Percentiles rank a stretch among this genome's conserved stretches.
Evolutionary conservation across 2,888 invertebrate species (phyloP).

Genomic region (Gerris lacustris): DNA sequence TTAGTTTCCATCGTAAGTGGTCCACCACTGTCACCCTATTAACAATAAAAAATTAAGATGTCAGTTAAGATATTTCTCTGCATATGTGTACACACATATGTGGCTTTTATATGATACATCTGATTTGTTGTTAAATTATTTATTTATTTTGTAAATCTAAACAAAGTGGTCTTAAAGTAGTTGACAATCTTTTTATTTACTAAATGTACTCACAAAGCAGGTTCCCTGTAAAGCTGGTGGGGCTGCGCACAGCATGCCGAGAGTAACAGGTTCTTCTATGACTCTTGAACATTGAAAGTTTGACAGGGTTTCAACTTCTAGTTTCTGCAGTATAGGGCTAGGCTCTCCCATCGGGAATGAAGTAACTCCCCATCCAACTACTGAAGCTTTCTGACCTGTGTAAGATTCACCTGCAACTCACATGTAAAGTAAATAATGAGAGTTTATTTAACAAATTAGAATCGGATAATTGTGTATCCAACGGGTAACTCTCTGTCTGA

Average conservation of each 20-base stretch:
- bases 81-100: too few relatives aligned
- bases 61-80: too few relatives aligned
- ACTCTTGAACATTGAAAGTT: constrained; percentile 35
- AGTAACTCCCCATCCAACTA: constrained; percentile 37
- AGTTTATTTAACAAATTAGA: too few relatives aligned
- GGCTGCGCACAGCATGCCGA: constrained; percentile 37
- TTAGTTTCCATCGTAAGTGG: constrained; percentile 33
- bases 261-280: constrained; percentile 35
- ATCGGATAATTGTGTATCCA: too few relatives aligned
- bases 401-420: constrained; percentile 32
- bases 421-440: not conserved
- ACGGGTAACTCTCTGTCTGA: too few relatives aligned
- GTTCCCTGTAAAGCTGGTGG: constrained; percentile 36
- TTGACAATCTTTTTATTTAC: too few relatives aligned
- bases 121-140: too few relatives aligned
- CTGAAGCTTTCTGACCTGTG: constrained; percentile 32
- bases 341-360: constrained; percentile 35
- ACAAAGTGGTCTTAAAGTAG: too few relatives aligned
- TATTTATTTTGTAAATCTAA: too few relatives aligned
- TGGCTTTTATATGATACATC: too few relatives aligned
- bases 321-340: constrained; percentile 35
- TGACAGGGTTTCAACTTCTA: constrained; percentile 35
- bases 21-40: constrained; percentile 32
- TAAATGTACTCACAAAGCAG: constrained; percentile 36
- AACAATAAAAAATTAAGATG: not conserved